These are phyloP conservation scores for Thalassarche chlororhynchos DNA, from an alignment of 2,113 vertebrate species.

Conservation along the genomic window DNA sequence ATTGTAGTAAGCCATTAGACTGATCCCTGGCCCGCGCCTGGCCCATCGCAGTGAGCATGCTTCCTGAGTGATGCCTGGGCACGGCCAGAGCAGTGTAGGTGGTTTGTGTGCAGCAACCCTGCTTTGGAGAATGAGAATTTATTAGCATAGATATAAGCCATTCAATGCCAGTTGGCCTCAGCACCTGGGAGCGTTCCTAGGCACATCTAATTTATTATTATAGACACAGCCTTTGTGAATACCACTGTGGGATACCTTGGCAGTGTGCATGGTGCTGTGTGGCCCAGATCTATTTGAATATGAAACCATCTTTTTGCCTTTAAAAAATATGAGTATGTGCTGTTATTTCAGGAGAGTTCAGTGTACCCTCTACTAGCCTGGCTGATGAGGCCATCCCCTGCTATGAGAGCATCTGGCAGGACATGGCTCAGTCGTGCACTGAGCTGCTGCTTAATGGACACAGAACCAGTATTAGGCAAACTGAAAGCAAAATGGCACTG, in stretches of 20 bases:
- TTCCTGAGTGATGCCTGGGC: neutral
- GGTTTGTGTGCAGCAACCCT: neutral
- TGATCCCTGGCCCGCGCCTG: rapidly evolving
- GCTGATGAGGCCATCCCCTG: neutral
- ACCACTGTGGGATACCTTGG: neutral
- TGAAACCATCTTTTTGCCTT: neutral
- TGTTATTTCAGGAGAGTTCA: neutral
- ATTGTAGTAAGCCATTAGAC: neutral
- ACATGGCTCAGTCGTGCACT: neutral
- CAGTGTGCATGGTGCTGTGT: neutral
- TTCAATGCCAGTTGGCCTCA: neutral
- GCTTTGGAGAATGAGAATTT: neutral
- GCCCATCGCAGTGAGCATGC: rapidly evolving
- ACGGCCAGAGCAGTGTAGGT: rapidly evolving
- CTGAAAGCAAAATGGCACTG: neutral
- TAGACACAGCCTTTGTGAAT: neutral
- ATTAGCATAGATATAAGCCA: neutral
- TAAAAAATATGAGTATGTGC: neutral
- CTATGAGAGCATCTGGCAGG: slow-evolving; percentile 28
- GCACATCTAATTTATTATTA: neutral
- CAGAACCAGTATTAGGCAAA: neutral
- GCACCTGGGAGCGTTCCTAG: neutral
- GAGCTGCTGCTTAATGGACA: neutral
- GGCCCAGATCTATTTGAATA: neutral
- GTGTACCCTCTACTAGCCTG: neutral